Base-by-base conservation (phyloP, 2,888 invertebrate species). In the Parelbella ahira region DNA sequence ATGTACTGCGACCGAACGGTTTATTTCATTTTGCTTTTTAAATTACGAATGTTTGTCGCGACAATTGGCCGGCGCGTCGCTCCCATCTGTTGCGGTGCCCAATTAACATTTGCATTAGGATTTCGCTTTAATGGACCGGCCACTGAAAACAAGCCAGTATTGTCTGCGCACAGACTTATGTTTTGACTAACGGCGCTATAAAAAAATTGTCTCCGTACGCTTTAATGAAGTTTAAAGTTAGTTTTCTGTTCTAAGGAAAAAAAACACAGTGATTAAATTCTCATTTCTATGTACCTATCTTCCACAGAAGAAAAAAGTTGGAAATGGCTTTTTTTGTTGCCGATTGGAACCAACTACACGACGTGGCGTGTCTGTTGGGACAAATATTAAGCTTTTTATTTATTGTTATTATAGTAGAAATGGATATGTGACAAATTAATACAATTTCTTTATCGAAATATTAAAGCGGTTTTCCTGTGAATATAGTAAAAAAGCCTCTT, bases 11-110 rank as follows among this genome's bases (percentile, higher is more conserved):
- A 82, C 84, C 80, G 56, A 80, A 59, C 74, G 74, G 72, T 79
- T 79, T 80, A 80, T 86, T 86, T 82, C 82, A 74, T 83, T 87
- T 83, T 79, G 81, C 78, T 79, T 84, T 86, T 83, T 71, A 83
- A 83, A 84, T 86, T 84, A 84, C 86, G 72, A 81, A 76, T 83
- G 84, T 83, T 83, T 73, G 73, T 63, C 64, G 73, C 81, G 83
- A 80, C 86, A 73, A 84, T 83, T 78, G 81, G 71, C 63, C 66
- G 67, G 55, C 70, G n/a, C 72, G 80, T 83, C 78, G 75, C 63
- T 59, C 66, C 78, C 86, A 87, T 80, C 84, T 87, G 86, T 80
- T 82, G 82, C 80, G 64, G 68, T 56, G 56, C 56, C 60, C 73
- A 72, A 81, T 82, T 82, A 82, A 74, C 74, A 74, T 76, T 75